Base-by-base conservation (phyloP, 1,140 invertebrate species). In the Zophobas morio region DNA sequence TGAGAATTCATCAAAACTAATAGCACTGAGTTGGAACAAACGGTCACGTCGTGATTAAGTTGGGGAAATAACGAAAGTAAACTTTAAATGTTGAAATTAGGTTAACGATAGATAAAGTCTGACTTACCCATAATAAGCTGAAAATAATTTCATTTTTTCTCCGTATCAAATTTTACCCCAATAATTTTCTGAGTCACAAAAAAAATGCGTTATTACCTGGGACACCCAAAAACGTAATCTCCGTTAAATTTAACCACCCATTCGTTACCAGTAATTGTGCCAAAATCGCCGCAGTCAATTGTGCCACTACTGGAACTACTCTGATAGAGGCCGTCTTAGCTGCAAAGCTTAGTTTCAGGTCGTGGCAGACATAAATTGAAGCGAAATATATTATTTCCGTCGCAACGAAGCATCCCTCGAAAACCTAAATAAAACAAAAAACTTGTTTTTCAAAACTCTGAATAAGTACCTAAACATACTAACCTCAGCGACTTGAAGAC, bases 381-480 rank as follows among this genome's bases (percentile, higher is more conserved):
- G 51, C 51, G 4, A 46, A 53, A 72, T 72, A 72, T 1, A 51
- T 54, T 35, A 72, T 35, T 72, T 72, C 70, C 1, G 32, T 72
- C 36, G 70, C 42, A 33, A 51, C 6, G 8, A 53, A 20, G 5
- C 20, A 3, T 1, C 70, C 70, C 33, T 35, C 35, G 35, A 72
- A 49, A 1, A 34, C 47, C 70, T 72, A 35, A 51, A 36, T 8
- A 20, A 32, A 51, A 20, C 33, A 6, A 2, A 51, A 51, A 6
- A 32, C 0, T 2, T 37, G 35, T 1, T 57, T 34, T 63, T 36
- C 6, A 37, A 8, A 51, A 51, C 6, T n/a, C 20, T 20, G 2
- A 51, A n/a, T 8, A 46, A 46, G 3, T 46, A 4, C 6, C 42
- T 51, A 20, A 51, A 51, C 20, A 20, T 51, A 39, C 57, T 37